A percentile compares a stretch with the other conserved stretches of the same genome.
These are phyloP conservation scores for Alectura lathami DNA, from an alignment of 2,113 vertebrate genomes.

Conservation along the genomic window DNA sequence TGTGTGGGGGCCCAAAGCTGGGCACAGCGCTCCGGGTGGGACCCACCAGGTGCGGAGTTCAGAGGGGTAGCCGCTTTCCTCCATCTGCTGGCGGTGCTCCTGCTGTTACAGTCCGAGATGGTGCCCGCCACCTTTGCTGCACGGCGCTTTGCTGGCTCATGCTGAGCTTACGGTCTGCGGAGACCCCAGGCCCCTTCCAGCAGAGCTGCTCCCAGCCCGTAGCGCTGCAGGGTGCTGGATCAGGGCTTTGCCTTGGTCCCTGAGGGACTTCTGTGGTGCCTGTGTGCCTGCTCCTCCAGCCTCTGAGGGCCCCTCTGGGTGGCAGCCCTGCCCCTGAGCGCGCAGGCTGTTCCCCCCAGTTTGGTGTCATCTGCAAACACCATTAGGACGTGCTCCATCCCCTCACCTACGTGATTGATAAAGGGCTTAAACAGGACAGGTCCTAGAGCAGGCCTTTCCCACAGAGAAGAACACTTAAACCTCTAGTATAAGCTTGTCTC, in stretches of 20 bases:
- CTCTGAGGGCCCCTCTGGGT: not conserved
- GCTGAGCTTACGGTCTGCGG: not conserved
- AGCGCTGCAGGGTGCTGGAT: not conserved
- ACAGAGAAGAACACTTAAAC: not conserved
- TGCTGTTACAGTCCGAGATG: not conserved
- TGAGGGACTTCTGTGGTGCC: not conserved
- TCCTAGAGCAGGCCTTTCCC: accelerated
- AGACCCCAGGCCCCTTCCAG: not conserved
- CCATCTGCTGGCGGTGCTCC: not conserved
- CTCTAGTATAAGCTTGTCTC: not conserved
- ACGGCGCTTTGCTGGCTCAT: not conserved
- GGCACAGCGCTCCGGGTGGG: not conserved
- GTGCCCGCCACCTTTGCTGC: not conserved
- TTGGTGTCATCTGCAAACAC: not conserved
- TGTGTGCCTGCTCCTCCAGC: not conserved
- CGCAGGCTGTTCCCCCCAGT: accelerated
- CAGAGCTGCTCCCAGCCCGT: not conserved
- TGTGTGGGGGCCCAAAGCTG: not conserved
- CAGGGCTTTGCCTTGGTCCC: accelerated
- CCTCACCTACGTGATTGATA: not conserved
- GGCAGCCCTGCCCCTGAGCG: not conserved
- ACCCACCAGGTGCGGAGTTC: not conserved
- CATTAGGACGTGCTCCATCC: not conserved
- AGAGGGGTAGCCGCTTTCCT: not conserved
- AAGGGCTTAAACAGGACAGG: not conserved